phyloP scores from a whole-genome alignment of 2,888 invertebrate genomes.

The Drosophila greeni region DNA sequence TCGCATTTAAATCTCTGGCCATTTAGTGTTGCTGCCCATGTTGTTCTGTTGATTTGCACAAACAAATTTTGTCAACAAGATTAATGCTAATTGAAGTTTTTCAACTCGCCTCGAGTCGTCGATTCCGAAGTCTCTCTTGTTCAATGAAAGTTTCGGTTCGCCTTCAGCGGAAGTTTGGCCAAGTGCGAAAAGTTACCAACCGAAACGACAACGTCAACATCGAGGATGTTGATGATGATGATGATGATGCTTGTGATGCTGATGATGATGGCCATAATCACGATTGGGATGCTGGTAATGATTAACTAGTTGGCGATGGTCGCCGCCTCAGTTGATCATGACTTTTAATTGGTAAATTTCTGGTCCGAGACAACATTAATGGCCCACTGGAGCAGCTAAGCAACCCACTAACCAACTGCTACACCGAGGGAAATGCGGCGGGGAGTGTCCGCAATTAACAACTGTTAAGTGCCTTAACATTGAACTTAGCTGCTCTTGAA shows the following conservation, averaged over 20 bases:
- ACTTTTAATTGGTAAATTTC: conserved; percentile 42
- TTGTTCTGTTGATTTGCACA: conserved; percentile 49
- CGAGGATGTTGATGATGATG: conserved; percentile 8
- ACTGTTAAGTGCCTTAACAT: conserved; percentile 38
- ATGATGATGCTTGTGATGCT: not conserved
- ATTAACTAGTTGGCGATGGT: conserved; percentile 30
- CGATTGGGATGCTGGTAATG: conserved; percentile 25
- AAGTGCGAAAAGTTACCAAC: conserved; percentile 55
- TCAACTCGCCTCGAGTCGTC: conserved; percentile 35
- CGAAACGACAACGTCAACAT: conserved; percentile 50
- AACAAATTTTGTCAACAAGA: conserved; percentile 54
- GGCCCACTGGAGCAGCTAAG: conserved; percentile 28
- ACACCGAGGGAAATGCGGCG: not conserved
- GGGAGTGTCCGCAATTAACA: conserved; percentile 36
- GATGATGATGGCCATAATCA: conserved; percentile 10
- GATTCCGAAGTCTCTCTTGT: conserved; percentile 40
- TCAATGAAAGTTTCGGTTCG: conserved; percentile 47
- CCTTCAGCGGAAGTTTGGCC: conserved; percentile 47
- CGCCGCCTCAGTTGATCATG: conserved; percentile 31
- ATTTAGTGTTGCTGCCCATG: conserved; percentile 19
- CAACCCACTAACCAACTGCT: conserved; percentile 16
- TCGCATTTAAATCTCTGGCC: conserved; percentile 24
- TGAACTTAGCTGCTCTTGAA: conserved; percentile 41
- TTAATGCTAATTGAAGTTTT: conserved; percentile 65
- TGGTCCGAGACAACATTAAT: conserved; percentile 35